Base-by-base conservation (phyloP, 2,888 invertebrate genomes). In the Agriopis aurantiaria region DNA sequence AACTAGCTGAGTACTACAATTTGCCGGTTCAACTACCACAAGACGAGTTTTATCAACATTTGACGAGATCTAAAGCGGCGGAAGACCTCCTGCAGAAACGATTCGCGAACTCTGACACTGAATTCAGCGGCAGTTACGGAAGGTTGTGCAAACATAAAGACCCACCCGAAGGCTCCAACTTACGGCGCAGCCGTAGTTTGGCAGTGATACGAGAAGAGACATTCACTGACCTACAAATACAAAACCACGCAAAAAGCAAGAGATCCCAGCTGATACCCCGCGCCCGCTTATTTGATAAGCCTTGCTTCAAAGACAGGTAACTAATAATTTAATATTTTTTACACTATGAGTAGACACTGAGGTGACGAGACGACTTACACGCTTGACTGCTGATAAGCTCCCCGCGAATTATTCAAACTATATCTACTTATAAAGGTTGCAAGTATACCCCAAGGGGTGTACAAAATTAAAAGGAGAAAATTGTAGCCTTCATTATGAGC, bases 231-330 rank as follows among this genome's bases (percentile, higher is more conserved):
- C 95, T 96, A 81, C 96, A 96, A 88, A 95, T 96, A 82, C 95
- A 95, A 78, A 94, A 95, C 78, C 95, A 95, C 85, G 95, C 95
- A 75, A 95, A 95, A 80, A 95, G 94, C 82, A 95, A 96, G 83
- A 95, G 97, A 80, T 96, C 96, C 63, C 97, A 97, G 89, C 94
- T 97, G 69, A 97, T 97, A 90, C 97, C 97, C 70, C 95, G 97
- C 81, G 97, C 97, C 62, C 97, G 96, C 85, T 94, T 97, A 75
- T 97, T 97, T 82, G 97, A 97, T 90, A 96, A 96, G 81, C 96
- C 96, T 89, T 96, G 96, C 86, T 96, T 96, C 86, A 96, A 96
- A 89, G 96, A 96, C 91, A 96, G 96, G 97, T 97, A 92, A 92
- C 78, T n/a, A n/a, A n/a, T n/a, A n/a, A n/a, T n/a, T n/a, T n/a